Conservation (phyloP, 2,797 vertebrate species). For the Meda fulgida region DNA sequence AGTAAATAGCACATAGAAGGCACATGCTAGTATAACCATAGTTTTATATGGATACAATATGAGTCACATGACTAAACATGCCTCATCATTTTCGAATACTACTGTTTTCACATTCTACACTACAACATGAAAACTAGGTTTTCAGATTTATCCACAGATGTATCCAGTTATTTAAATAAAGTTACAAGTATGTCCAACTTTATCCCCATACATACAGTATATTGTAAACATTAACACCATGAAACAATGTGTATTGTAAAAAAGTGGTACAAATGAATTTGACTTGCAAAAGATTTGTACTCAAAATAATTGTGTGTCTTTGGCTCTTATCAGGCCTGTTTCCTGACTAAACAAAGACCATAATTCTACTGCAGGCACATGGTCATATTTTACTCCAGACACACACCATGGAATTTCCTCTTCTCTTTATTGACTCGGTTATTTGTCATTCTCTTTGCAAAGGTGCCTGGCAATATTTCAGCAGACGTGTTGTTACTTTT, state of each 20-base stretch:
- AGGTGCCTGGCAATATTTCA: slow-evolving; percentile 40
- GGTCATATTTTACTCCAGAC: slow-evolving; percentile 56
- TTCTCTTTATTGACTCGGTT: slow-evolving; percentile 55
- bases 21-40: background rate
- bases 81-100: background rate
- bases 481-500: slow-evolving; percentile 36
- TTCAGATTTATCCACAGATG: background rate
- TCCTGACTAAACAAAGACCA: too few species aligned
- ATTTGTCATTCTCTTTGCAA: slow-evolving; percentile 46
- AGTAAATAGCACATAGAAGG: background rate
- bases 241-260: background rate
- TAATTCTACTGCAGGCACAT: slow-evolving; percentile 33
- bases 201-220: background rate
- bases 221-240: background rate
- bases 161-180: background rate
- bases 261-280: background rate
- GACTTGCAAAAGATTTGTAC: slow-evolving; percentile 22
- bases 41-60: background rate
- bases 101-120: background rate
- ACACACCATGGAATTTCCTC: slow-evolving; percentile 51
- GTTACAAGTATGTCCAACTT: background rate
- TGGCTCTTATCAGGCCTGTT: too few species aligned
- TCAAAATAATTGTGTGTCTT: slow-evolving; percentile 30
- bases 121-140: background rate
- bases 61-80: background rate